Base-by-base conservation (phyloP, 92 coral and sea anemone genomes). In the Montipora capitata region DNA sequence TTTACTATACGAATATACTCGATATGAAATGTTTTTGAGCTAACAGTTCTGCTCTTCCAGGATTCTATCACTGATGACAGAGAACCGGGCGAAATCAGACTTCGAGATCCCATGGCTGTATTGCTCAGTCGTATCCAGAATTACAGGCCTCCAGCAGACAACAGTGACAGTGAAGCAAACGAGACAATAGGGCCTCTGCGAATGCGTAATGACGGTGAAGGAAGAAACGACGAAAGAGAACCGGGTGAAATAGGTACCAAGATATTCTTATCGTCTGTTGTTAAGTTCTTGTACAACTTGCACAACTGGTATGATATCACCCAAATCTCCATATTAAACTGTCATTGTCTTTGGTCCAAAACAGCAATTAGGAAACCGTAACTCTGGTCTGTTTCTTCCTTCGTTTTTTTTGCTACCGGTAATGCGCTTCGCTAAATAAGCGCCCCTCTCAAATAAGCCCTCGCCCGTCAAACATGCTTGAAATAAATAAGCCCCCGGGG, bases 41-140 rank as follows among this genome's bases (percentile, higher is more conserved):
- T 4, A 8, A 18, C 20, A 2, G 49, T 68, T 41, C 4, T 1
- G 14, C 54, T 15, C 70, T 73, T 6, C 49, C 78, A 95, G 98
- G 98, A 95, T 80, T 95, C 96, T 14, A 48, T 85, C 12, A 88
- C 87, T 16, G 98, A 96, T 68, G 96, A 85, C 38, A 98, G 99
- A 78, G 99, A 98, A 78, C 77, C 77, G 40, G 99, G 99, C 0
- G 99, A 94, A 58, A 72, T 95, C 10, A 77, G 45, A 14, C 35
- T 88, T 38, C 87, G 82, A 27, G 98, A 95, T 86, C 98, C 94
- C 62, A 86, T 88, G 88, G 91, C 91, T 18, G 93, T 83, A 0
- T 85, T 87, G 35, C 66, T 87, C 40, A 72, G 69, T 54, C 90
- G 81, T 58, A 83, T 91, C 48, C 91, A 87, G 74, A 80, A 52